Evolutionary conservation across 2,888 invertebrate genomes (phyloP).

Genomic region (Pseudolycoriella hygida): DNA sequence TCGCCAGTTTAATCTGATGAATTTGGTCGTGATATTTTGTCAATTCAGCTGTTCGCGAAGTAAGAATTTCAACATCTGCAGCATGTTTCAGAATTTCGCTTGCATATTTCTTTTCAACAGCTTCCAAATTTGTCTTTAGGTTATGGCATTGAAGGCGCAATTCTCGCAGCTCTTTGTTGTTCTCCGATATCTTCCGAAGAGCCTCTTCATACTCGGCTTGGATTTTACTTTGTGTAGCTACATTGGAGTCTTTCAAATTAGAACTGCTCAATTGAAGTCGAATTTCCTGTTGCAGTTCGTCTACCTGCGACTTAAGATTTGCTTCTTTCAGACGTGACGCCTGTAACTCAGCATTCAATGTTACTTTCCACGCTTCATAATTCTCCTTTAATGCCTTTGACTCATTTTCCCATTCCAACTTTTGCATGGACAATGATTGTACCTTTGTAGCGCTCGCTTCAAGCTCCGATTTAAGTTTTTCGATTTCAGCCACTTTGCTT

Average conservation of each 20-base stretch:
- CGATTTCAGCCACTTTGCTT: constrained; percentile 46
- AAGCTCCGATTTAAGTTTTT: constrained; percentile 52
- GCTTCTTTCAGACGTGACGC: constrained; percentile 26
- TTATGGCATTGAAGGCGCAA: constrained; percentile 43
- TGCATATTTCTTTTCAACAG: constrained; percentile 61
- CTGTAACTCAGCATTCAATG: constrained; percentile 39
- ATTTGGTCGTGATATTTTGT: constrained; percentile 42
- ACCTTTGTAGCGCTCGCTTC: constrained; percentile 17
- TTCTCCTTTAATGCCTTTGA: constrained; percentile 42
- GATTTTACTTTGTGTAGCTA: constrained; percentile 35
- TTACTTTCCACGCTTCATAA: constrained; percentile 38
- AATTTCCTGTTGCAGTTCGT: constrained; percentile 50
- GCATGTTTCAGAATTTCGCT: constrained; percentile 67
- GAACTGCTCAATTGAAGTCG: constrained; percentile 49
- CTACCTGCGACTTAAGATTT: constrained; percentile 41
- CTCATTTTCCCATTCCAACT: constrained; percentile 68
- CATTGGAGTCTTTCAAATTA: constrained; percentile 32
- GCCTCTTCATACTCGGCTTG: constrained; percentile 44
- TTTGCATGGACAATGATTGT: background rate
- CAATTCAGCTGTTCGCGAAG: constrained; percentile 49
- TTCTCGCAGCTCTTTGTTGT: constrained; percentile 41
- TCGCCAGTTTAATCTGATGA: constrained; percentile 41
- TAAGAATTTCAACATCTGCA: constrained; percentile 47
- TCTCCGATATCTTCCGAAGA: constrained; percentile 36
- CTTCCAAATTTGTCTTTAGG: constrained; percentile 42